These are phyloP conservation scores for Rhabdornis inornatus DNA, from an alignment of 2,113 vertebrate genomes.

Conservation along the genomic window DNA sequence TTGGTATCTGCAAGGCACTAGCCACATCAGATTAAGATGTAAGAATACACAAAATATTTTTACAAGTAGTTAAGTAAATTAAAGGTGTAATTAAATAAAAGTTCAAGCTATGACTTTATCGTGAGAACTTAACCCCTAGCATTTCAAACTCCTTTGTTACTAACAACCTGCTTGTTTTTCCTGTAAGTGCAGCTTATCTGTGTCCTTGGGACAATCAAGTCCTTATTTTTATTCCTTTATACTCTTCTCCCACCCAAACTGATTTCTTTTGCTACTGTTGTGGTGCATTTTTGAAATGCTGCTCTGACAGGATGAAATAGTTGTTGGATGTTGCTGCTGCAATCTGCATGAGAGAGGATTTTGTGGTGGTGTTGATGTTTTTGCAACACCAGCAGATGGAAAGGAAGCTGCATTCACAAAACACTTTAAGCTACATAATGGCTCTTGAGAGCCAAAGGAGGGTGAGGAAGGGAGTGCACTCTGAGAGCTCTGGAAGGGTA, in stretches of 20 bases:
- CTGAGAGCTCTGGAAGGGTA: neutral
- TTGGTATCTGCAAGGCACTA: neutral
- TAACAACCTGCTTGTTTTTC: neutral
- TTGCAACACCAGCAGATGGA: conserved; percentile 51
- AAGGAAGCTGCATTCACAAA: conserved; percentile 47
- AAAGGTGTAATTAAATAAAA: neutral
- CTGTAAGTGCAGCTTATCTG: neutral
- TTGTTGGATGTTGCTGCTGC: neutral
- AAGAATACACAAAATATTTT: neutral
- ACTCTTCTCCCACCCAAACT: neutral
- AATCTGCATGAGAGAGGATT: neutral
- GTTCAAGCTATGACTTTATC: neutral
- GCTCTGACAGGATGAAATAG: neutral
- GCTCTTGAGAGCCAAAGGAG: conserved; percentile 37
- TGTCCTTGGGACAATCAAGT: neutral
- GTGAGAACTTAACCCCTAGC: neutral
- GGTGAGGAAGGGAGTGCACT: neutral
- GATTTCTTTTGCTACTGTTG: neutral
- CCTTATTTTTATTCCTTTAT: neutral
- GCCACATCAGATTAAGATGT: neutral
- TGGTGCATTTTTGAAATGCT: neutral
- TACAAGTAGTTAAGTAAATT: neutral
- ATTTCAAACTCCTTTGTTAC: neutral
- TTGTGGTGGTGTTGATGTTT: neutral
- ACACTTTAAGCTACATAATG: conserved; percentile 20